Evolutionary conservation across 2,113 vertebrate species (phyloP).

Genomic region (Malurus elegans): DNA sequence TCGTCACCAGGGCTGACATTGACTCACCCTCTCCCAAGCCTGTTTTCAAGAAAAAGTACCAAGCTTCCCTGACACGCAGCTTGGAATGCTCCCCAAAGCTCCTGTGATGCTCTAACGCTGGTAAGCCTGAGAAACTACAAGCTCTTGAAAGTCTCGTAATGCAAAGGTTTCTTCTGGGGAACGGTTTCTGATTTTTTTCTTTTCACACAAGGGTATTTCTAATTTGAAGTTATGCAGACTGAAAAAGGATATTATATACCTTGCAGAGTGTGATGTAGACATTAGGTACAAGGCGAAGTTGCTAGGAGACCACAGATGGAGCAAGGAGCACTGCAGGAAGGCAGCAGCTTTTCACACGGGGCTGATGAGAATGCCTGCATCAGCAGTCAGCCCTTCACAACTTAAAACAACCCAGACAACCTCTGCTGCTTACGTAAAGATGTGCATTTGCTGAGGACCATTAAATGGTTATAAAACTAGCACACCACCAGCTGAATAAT

Average conservation of each 20-base stretch:
- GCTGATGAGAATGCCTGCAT: constrained; percentile 26
- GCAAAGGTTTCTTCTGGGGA: neutral
- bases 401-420: constrained; percentile 11
- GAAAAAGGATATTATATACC: constrained; percentile 26
- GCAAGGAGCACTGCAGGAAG: constrained; percentile 14
- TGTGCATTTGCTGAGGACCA: neutral
- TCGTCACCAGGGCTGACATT: neutral
- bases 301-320: constrained; percentile 69
- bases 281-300: constrained; percentile 49
- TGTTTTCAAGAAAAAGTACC: neutral
- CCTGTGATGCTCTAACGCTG: neutral
- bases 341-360: constrained; percentile 41
- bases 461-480: neutral
- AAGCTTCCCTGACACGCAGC: rapidly evolving
- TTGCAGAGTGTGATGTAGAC: constrained; percentile 37
- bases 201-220: neutral
- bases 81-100: neutral
- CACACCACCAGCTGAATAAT: neutral
- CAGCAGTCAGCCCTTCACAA: constrained; percentile 22
- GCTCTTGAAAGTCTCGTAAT: neutral
- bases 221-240: neutral
- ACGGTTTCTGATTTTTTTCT: neutral
- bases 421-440: neutral
- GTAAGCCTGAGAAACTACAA: neutral
- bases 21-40: neutral